Evolutionary conservation across 2,797 vertebrate species (phyloP), one percentile per base, ranked within the genome.

Genomic region (Anguilla anguilla): DNA sequence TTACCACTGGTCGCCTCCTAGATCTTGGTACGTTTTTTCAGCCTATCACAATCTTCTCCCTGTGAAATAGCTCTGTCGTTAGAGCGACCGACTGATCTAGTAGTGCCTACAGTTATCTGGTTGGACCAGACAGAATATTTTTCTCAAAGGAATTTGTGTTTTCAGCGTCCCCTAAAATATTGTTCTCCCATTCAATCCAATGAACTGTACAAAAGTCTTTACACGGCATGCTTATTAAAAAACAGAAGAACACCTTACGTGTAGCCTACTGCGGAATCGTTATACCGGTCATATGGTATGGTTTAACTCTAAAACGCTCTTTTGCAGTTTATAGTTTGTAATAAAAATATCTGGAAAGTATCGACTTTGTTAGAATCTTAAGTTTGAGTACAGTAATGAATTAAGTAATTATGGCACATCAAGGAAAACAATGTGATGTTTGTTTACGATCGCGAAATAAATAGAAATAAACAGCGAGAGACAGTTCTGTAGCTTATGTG

Each of bases 281-380:
- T 22, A 83, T 87, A 72, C 79, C 69, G 77, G 39, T 86, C 87
- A 85, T 59, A 72, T 88, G 53, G 89, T 91, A 72, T 85, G 89
- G 91, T 93, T 92, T 83, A 92, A 91, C 92, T 92, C 90, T 89
- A 69, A 88, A 86, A 85, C 90, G 86, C 86, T 49, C 61, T 92
- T 92, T 92, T 92, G 91, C 92, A 92, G 91, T 94, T 94, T 95
- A 92, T 94, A 95, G 94, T 95, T 95, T 95, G 90, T 94, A 95
- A 94, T 95, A 95, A 95, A 95, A 95, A 89, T 49, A 90, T 89
- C 86, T n/a, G 90, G 88, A 90, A 10, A 0, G 22, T 51, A 77
- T 67, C 61, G 85, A 85, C 83, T 86, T 57, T 88, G 85, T 88
- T 51, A 83, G 81, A 85, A 86, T 88, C 31, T 87, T 67, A 82